These are phyloP conservation scores for Steinernema feltiae DNA, from an alignment of 1,140 invertebrate species.

Conservation along the genomic window DNA sequence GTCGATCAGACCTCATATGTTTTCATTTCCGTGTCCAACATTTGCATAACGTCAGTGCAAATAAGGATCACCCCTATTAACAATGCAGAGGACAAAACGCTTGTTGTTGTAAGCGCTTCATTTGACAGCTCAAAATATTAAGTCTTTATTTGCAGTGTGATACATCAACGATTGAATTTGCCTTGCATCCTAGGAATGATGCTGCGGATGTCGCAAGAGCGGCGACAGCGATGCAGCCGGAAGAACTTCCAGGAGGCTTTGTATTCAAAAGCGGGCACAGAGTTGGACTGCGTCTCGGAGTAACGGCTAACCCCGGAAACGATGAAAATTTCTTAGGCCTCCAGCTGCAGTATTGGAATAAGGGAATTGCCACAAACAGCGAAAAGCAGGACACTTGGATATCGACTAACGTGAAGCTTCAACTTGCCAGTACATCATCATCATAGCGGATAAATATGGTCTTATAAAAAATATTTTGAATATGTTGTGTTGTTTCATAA, in stretches of 20 bases:
- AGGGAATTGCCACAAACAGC: not conserved
- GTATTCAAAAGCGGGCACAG: not conserved
- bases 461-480: too few species aligned
- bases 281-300: not conserved
- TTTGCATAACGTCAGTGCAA: not conserved
- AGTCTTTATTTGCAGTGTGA: constrained; percentile 5
- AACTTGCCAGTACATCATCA: too few species aligned
- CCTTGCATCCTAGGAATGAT: not conserved
- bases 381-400: not conserved
- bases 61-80: not conserved
- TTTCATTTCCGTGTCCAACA: not conserved
- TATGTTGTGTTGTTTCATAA: too few species aligned
- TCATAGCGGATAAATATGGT: too few species aligned
- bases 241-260: not conserved
- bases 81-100: not conserved
- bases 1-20: not conserved
- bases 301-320: not conserved
- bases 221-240: not conserved
- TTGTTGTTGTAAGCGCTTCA: not conserved
- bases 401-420: not conserved
- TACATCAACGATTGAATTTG: not conserved
- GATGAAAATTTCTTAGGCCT: not conserved
- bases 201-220: not conserved
- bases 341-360: not conserved
- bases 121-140: not conserved